Evolutionary conservation across 2,888 invertebrate genomes (phyloP).

Genomic region (Yponomeuta sedellus): DNA sequence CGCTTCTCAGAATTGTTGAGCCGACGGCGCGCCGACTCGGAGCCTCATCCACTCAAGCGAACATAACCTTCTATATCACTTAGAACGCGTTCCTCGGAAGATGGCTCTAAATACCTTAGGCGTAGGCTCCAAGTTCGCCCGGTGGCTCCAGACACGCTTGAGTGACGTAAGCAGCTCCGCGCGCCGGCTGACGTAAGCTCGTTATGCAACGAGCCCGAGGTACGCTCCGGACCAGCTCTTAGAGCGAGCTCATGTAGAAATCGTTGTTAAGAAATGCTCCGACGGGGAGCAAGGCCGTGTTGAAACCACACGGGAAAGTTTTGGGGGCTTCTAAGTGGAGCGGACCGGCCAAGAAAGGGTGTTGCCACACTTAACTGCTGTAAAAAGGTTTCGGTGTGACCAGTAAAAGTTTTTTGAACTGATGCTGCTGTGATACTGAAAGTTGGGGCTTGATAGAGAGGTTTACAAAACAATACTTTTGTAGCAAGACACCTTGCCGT

Average conservation of each 20-base stretch:
- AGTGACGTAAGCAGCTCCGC: conserved; percentile 73
- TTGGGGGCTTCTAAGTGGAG: background rate
- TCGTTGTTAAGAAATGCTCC: conserved; percentile 66
- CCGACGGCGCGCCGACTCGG: conserved; percentile 67
- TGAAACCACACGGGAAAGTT: conserved; percentile 30
- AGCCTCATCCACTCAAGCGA: conserved; percentile 75
- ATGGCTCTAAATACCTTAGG: conserved; percentile 37
- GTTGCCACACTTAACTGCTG: background rate
- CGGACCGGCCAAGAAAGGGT: background rate
- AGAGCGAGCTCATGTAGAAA: conserved; percentile 69
- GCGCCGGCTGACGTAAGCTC: conserved; percentile 74
- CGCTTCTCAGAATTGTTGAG: conserved; percentile 72
- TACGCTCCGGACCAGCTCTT: conserved; percentile 69
- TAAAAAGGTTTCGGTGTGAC: background rate
- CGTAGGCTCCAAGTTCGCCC: conserved; percentile 54
- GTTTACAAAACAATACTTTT: too few relatives aligned
- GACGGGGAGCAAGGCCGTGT: conserved; percentile 54
- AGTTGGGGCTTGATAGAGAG: too few relatives aligned
- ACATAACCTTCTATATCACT: conserved; percentile 72
- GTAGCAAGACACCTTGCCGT: too few relatives aligned
- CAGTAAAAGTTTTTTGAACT: too few relatives aligned
- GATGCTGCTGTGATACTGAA: too few relatives aligned
- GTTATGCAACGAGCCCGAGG: conserved; percentile 74
- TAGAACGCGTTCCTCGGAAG: conserved; percentile 39
- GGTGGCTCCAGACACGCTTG: conserved; percentile 49